A percentile compares a stretch with the other conserved stretches of the same genome.
Conservation (phyloP, 2,797 vertebrate genomes). For the Salmo trutta region DNA sequence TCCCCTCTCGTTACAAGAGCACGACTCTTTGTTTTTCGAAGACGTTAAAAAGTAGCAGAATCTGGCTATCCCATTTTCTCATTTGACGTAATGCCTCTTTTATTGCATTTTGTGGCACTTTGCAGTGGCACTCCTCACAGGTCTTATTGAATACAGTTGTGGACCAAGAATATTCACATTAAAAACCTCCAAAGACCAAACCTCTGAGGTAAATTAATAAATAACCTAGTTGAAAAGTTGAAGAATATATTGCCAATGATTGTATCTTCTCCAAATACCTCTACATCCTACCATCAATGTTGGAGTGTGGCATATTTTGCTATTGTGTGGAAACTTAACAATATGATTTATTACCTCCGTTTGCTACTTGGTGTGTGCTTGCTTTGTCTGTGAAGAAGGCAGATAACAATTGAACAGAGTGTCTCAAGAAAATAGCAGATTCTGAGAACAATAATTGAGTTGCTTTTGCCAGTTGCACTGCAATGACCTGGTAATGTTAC, state of each 20-base stretch:
- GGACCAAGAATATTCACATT: not conserved
- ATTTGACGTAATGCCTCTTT: slow-evolving; percentile 35
- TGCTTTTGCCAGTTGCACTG: slow-evolving; percentile 29
- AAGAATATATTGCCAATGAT: not conserved
- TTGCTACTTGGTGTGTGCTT: slow-evolving; percentile 27
- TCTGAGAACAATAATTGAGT: slow-evolving; percentile 29
- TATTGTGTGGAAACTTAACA: slow-evolving; percentile 31
- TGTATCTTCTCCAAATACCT: not conserved
- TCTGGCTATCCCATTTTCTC: slow-evolving; percentile 37
- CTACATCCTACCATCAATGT: not conserved
- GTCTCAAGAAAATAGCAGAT: not conserved
- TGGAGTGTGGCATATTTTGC: slow-evolving; percentile 14
- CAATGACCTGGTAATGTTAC: slow-evolving; percentile 13
- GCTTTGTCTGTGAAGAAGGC: slow-evolving; percentile 20
- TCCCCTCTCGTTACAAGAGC: slow-evolving; percentile 25
- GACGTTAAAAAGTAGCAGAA: slow-evolving; percentile 41
- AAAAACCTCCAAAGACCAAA: not conserved
- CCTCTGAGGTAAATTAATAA: not conserved
- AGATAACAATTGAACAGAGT: slow-evolving; percentile 14
- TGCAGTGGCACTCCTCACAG: not conserved
- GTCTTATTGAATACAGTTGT: not conserved
- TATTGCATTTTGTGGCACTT: not conserved
- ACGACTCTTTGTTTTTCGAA: slow-evolving; percentile 40
- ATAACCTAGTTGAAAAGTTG: not conserved
- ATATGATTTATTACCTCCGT: slow-evolving; percentile 34